Conservation (phyloP, 2,888 invertebrate genomes). For the Masnerella sp. region DNA sequence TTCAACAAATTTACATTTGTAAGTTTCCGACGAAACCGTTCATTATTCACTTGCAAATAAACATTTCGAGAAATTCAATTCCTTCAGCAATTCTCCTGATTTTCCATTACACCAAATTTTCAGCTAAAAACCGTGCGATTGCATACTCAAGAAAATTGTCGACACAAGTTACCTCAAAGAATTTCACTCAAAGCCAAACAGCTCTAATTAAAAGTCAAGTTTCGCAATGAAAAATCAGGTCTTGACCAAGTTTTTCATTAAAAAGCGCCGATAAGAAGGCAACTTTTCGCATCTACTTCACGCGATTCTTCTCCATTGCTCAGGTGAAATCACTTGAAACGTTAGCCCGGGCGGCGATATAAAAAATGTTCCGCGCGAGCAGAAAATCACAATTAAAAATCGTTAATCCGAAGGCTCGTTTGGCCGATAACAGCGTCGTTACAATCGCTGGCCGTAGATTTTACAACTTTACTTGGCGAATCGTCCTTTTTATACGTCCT, state of each 20-base stretch:
- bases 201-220: slow-evolving; percentile 19
- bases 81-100: too few relatives aligned
- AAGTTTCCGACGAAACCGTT: too few relatives aligned
- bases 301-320: not conserved
- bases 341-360: not conserved
- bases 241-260: slow-evolving; percentile 9
- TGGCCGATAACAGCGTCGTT: slow-evolving; percentile 23
- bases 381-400: slow-evolving; percentile 1
- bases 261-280: not conserved
- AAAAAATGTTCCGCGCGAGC: not conserved
- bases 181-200: slow-evolving; percentile 10
- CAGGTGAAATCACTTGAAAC: not conserved
- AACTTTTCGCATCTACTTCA: slow-evolving; percentile 1
- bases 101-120: not conserved
- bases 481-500: slow-evolving; percentile 20
- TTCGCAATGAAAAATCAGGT: slow-evolving; percentile 2
- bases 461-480: slow-evolving; percentile 18
- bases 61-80: too few relatives aligned
- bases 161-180: slow-evolving; percentile 15
- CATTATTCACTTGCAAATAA: too few relatives aligned
- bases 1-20: too few relatives aligned
- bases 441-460: slow-evolving; percentile 32
- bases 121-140: slow-evolving; percentile 2
- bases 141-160: slow-evolving; percentile 8
- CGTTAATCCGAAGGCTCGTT: slow-evolving; percentile 12